A percentile compares a stretch with the other conserved stretches of the same genome.
These are phyloP conservation scores for Ophion slaviceki DNA, from an alignment of 2,888 invertebrate species.

Conservation along the genomic window DNA sequence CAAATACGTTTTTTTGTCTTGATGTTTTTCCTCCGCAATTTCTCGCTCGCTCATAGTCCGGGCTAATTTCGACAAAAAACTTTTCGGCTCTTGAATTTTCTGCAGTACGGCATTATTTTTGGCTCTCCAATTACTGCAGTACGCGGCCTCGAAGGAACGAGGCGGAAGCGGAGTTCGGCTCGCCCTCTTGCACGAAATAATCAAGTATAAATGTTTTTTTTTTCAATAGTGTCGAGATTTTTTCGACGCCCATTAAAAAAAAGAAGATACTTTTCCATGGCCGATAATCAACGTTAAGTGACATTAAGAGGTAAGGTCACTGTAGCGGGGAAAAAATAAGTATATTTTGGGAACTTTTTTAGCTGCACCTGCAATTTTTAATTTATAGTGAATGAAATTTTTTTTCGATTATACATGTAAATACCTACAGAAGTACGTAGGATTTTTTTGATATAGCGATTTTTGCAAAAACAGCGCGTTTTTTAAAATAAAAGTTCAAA, in stretches of 20 bases:
- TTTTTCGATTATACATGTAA: too few species aligned
- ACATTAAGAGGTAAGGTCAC: too few species aligned
- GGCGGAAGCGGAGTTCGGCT: not conserved
- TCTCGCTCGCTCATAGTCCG: constrained; percentile 9
- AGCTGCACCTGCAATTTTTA: too few species aligned
- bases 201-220: not conserved
- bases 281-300: not conserved
- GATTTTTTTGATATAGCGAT: too few species aligned
- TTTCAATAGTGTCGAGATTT: not conserved
- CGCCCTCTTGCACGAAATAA: not conserved
- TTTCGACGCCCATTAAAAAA: not conserved
- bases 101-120: not conserved
- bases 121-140: not conserved
- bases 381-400: too few species aligned
- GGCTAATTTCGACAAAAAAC: constrained; percentile 18
- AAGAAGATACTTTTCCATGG: not conserved
- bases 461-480: too few species aligned
- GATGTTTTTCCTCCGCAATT: constrained; percentile 17
- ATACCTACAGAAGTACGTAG: too few species aligned
- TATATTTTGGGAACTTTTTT: too few species aligned
- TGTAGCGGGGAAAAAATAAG: too few species aligned
- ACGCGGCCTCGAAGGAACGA: not conserved
- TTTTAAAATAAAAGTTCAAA: too few species aligned
- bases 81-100: constrained; percentile 34
- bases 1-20: constrained; percentile 17